Base-by-base conservation (phyloP, 2,888 invertebrate genomes). In the Himalopsyche japonica region DNA sequence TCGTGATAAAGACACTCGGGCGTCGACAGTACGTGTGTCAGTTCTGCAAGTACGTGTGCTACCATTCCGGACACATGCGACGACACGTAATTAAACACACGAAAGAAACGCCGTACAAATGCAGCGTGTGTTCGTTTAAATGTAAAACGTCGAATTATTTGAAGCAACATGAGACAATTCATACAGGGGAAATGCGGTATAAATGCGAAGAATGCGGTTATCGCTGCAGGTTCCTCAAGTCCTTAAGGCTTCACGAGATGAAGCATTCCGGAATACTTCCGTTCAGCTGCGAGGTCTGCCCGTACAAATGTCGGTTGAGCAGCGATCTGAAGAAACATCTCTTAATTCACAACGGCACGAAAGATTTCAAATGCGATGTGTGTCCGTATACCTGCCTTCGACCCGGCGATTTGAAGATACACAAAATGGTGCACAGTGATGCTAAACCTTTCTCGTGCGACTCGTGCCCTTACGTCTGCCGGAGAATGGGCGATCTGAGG, bases 101-200 rank as follows among this genome's bases (percentile, higher is more conserved):
- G 12, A 64, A 34, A 12, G 20, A 47, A 49, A 80, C 48, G 20
- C 80, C 49, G 6, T 80, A 49, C n/a, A 8, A 27, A 30, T 80
- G 80, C n/a, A 20, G n/a, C 18, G 7, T 48, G 5, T 80, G 80
- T 30, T 15, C 15, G 12, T 48, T 48, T 10, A 47, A 64, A 64
- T 32, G 32, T 81, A 43, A 37, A 43, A 43, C 20, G 8, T 43
- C 24, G 10, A 32, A 34, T 12, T 37, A 47, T 6, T 70, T 81
- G 8, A 34, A 37, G 0, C 37, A 34, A 8, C 81, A 81, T 43
- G 64, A 70, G 30, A 15, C 32, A 10, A 43, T 43, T 47, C 81
- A 64, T 18, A 49, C 82, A 3, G 37, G 48, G 4, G 82, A 82
- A 34, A 82, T 37, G 37, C 82, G 77, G 8, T 82, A 49, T 24